Conservation (phyloP, 2,113 vertebrate genomes). For the Coptodon rendalli region DNA sequence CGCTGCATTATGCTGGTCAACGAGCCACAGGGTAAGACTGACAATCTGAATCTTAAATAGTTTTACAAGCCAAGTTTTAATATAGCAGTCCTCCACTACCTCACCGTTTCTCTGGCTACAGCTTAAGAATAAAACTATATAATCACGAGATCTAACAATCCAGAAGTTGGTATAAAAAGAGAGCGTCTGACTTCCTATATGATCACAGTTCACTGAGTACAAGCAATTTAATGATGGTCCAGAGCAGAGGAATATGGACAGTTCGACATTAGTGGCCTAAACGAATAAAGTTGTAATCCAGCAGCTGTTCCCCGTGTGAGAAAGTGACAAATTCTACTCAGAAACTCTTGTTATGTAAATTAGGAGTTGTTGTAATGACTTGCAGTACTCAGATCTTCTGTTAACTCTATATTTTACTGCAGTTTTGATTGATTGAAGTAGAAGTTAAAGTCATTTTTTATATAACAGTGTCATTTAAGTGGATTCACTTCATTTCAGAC, state of each 20-base stretch:
- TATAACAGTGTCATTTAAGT: background rate
- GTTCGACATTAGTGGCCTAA: background rate
- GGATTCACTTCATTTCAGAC: background rate
- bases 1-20: constrained; percentile 85
- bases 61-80: background rate
- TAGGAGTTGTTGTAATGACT: background rate
- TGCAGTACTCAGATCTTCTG: background rate
- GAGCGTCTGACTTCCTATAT: background rate
- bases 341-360: background rate
- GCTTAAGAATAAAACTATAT: background rate
- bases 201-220: background rate
- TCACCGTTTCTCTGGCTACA: background rate
- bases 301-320: background rate
- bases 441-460: background rate
- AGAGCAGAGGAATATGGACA: background rate
- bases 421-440: background rate
- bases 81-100: background rate
- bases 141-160: background rate
- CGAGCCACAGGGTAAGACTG: constrained; percentile 83
- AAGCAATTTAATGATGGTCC: background rate
- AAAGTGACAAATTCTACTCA: background rate
- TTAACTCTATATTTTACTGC: background rate
- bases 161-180: background rate
- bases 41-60: background rate
- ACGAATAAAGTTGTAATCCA: background rate